Evolutionary conservation across 2,113 vertebrate genomes (phyloP).

Genomic region (Cettia cetti): DNA sequence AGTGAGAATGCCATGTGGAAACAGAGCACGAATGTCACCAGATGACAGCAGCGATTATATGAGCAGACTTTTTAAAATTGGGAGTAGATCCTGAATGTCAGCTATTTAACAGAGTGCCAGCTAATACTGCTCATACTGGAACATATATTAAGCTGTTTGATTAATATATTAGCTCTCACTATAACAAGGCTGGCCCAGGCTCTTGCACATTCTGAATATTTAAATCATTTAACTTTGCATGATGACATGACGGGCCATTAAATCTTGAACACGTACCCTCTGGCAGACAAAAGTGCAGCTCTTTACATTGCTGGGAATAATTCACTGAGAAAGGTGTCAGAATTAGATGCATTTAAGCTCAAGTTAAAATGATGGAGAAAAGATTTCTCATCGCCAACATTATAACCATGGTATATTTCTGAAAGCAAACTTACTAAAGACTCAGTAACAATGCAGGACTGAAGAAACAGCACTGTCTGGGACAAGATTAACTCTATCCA

Average conservation of each 20-base stretch:
- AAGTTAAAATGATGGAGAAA: neutral
- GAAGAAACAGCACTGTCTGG: neutral
- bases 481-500: neutral
- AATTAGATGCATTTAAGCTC: neutral
- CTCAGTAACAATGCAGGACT: neutral
- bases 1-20: constrained; percentile 3
- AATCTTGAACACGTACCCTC: neutral
- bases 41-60: neutral
- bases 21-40: neutral
- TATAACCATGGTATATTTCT: neutral
- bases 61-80: neutral
- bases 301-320: neutral
- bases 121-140: constrained; percentile 14
- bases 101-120: neutral
- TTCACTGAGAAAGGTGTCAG: neutral
- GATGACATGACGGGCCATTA: constrained; percentile 39
- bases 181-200: neutral
- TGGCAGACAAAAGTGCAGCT: constrained; percentile 5
- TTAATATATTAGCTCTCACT: constrained; percentile 43
- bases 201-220: constrained; percentile 25
- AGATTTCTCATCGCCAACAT: neutral
- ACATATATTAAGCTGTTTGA: constrained; percentile 39
- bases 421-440: neutral
- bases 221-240: constrained; percentile 32
- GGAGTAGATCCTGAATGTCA: constrained; percentile 40